Evolutionary conservation across 2,797 vertebrate species (phyloP).

Genomic region (Hydrocynus forskahlii): DNA sequence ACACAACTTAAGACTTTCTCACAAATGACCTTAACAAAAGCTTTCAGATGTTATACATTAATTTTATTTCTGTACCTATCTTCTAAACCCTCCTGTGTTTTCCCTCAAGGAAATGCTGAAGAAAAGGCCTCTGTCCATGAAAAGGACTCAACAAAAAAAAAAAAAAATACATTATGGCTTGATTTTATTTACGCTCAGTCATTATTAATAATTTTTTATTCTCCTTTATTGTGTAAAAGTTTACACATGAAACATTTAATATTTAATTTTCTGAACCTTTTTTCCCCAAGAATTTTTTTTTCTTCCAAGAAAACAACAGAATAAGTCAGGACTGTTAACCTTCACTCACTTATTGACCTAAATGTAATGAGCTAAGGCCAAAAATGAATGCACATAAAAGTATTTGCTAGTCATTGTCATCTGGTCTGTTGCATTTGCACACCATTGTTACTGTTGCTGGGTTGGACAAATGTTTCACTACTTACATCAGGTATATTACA

Average conservation of each 20-base stretch:
- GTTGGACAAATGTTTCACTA: neutral
- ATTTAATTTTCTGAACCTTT: no score
- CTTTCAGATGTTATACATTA: neutral
- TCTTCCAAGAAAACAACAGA: neutral
- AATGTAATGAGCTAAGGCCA: neutral
- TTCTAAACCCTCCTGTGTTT: neutral
- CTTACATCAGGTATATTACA: neutral
- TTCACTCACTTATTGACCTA: neutral
- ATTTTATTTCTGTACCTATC: neutral
- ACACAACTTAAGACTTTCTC: neutral
- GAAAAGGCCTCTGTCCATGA: neutral
- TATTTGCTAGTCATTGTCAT: neutral
- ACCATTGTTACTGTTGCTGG: neutral
- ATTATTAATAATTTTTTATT: no score
- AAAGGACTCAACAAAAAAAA: neutral
- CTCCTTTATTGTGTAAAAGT: no score
- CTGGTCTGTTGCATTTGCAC: no score
- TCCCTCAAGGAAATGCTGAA: conserved; percentile 2
- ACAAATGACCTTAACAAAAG: neutral
- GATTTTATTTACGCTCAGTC: neutral
- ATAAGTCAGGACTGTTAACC: neutral
- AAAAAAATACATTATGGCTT: neutral
- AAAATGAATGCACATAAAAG: neutral
- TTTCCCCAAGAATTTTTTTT: no score
- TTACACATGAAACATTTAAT: no score